These are phyloP conservation scores for Rutilus rutilus DNA, from an alignment of 2,113 vertebrate genomes.

Conservation along the genomic window DNA sequence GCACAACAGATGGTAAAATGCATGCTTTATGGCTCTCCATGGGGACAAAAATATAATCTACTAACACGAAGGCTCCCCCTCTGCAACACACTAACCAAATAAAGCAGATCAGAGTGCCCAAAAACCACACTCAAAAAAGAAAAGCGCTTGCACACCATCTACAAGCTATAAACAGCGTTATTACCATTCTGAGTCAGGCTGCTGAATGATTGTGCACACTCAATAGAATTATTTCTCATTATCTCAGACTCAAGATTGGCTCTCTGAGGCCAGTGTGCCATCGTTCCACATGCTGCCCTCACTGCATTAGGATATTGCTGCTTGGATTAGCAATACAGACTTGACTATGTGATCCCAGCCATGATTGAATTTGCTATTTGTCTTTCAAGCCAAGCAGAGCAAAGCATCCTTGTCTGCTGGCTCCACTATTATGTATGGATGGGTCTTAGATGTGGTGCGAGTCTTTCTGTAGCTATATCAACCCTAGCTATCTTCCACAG, in stretches of 20 bases:
- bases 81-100: slow-evolving; percentile 9
- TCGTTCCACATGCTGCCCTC: slow-evolving; percentile 28
- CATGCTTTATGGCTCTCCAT: slow-evolving; percentile 30
- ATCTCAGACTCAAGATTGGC: not conserved
- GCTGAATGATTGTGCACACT: slow-evolving; percentile 27
- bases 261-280: not conserved
- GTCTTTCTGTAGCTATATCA: not conserved
- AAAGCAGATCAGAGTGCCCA: slow-evolving; percentile 1
- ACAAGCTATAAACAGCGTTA: not conserved
- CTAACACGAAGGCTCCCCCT: not conserved
- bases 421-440: not conserved
- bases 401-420: slow-evolving; percentile 12
- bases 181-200: not conserved
- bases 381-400: slow-evolving; percentile 46
- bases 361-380: slow-evolving; percentile 51
- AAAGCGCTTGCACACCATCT: not conserved
- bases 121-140: not conserved
- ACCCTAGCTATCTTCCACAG: not conserved
- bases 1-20: slow-evolving; percentile 42
- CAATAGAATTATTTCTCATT: slow-evolving; percentile 46
- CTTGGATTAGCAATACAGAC: slow-evolving; percentile 48
- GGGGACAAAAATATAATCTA: slow-evolving; percentile 32
- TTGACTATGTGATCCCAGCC: slow-evolving; percentile 15
- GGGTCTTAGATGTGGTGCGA: not conserved
- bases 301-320: slow-evolving; percentile 52